A percentile compares a stretch with the other conserved stretches of the same genome.
These are phyloP conservation scores for Eupithecia pulchellata DNA, from an alignment of 2,888 invertebrate species.

Conservation along the genomic window DNA sequence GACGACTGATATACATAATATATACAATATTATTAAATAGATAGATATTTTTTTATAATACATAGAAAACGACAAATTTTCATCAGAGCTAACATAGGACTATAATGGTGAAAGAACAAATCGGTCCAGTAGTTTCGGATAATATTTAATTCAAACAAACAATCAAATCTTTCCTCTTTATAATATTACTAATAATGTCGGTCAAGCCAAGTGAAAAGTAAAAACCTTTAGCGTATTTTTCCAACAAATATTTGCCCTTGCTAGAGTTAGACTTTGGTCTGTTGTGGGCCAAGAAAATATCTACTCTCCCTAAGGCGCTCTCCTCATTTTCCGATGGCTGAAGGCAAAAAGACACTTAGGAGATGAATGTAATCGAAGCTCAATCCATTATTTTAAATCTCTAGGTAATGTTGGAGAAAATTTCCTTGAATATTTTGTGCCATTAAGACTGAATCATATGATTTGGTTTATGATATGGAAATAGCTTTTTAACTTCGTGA, in stretches of 20 bases:
- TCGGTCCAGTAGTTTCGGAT: too few relatives aligned
- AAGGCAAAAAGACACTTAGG: constrained; percentile 58
- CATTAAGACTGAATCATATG: constrained; percentile 44
- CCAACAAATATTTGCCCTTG: constrained; percentile 50
- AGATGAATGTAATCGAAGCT: constrained; percentile 44
- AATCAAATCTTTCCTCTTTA: too few relatives aligned
- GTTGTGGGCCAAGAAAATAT: constrained; percentile 52
- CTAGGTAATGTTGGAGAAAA: constrained; percentile 33
- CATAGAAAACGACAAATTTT: too few relatives aligned
- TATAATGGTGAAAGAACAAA: too few relatives aligned
- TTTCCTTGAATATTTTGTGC: constrained; percentile 31
- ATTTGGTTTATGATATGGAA: constrained; percentile 1
- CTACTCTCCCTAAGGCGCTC: constrained; percentile 52
- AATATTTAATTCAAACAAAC: too few relatives aligned
- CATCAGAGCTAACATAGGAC: too few relatives aligned
- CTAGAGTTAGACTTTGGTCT: constrained; percentile 47
- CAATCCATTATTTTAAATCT: constrained; percentile 40
- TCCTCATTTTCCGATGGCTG: constrained; percentile 59
- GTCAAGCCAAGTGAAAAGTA: constrained; percentile 30
- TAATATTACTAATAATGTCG: constrained; percentile 33
- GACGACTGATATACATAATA: too few relatives aligned
- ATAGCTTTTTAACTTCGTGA: not conserved
- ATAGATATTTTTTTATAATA: too few relatives aligned
- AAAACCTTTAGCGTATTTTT: constrained; percentile 43
- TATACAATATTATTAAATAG: too few relatives aligned